phyloP scores from a whole-genome alignment of 1,140 invertebrate species.

The Drosophila triauraria region DNA sequence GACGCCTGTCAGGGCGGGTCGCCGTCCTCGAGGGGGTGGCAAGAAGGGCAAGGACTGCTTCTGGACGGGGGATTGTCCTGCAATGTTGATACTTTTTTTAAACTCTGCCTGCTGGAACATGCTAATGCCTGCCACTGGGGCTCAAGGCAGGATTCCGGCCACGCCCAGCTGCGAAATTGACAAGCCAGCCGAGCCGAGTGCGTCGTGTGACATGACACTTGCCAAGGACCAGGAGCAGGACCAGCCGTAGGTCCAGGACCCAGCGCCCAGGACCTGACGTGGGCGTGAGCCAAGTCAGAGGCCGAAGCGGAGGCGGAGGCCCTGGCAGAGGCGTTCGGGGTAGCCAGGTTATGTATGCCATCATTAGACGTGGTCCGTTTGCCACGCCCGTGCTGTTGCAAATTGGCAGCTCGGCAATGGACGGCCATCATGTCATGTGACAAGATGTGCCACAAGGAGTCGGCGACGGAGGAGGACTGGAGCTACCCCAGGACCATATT shows the following conservation, averaged over 20 bases:
- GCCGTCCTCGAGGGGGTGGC: conserved; percentile 25
- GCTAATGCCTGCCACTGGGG: conserved; percentile 75
- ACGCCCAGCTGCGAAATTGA: conserved; percentile 82
- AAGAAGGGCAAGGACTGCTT: background rate
- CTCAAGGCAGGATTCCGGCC: conserved; percentile 71
- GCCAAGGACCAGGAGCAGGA: conserved; percentile 53
- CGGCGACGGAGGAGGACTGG: background rate
- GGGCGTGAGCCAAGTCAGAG: conserved; percentile 31
- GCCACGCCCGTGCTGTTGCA: conserved; percentile 77
- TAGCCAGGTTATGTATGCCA: conserved; percentile 76
- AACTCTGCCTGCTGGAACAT: conserved; percentile 72
- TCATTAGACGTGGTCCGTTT: conserved; percentile 82
- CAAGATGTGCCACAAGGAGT: conserved; percentile 45
- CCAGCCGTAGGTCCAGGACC: conserved; percentile 15
- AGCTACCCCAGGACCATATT: conserved; percentile 11
- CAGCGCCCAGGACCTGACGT: conserved; percentile 34
- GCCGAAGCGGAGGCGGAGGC: conserved; percentile 8
- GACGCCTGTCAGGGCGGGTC: conserved; percentile 82
- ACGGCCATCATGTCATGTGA: conserved; percentile 74
- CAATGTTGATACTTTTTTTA: conserved; percentile 60
- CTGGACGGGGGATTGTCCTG: conserved; percentile 62
- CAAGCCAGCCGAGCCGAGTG: conserved; percentile 73
- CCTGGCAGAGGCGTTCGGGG: conserved; percentile 26
- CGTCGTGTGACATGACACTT: conserved; percentile 80
- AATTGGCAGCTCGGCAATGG: conserved; percentile 77